A percentile compares a stretch with the other conserved stretches of the same genome.
Evolutionary conservation across 2,113 vertebrate species (phyloP).

Genomic region (Hylia prasina): DNA sequence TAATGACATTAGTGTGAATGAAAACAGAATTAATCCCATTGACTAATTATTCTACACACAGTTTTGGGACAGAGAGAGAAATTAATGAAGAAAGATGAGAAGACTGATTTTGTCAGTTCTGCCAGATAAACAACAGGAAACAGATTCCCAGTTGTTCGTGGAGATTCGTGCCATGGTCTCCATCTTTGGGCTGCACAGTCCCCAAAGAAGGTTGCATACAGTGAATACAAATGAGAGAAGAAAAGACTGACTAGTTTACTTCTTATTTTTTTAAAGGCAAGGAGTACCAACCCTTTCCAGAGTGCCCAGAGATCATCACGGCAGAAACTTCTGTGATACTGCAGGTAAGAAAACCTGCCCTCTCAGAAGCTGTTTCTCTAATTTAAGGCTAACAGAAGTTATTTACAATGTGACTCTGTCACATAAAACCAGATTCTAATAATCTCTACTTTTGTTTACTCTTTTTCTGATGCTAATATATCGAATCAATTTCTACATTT

Average conservation of each 20-base stretch:
- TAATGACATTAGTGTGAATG: conserved; percentile 4
- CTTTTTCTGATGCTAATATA: not conserved
- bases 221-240: not conserved
- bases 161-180: not conserved
- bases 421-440: not conserved
- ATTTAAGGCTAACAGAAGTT: not conserved
- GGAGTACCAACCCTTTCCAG: not conserved
- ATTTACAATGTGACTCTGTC: not conserved
- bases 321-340: not conserved
- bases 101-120: conserved; percentile 7
- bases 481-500: not conserved
- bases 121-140: not conserved
- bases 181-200: not conserved
- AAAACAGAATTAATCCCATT: conserved; percentile 20
- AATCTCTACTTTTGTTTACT: not conserved
- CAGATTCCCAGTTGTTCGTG: not conserved
- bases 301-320: not conserved
- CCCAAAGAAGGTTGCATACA: not conserved
- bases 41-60: not conserved
- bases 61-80: not conserved
- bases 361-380: not conserved
- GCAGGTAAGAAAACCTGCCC: not conserved
- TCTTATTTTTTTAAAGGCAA: not conserved
- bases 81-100: conserved; percentile 28
- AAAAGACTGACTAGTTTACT: not conserved